Percentiles rank a stretch among this genome's conserved stretches.
Evolutionary conservation across 2,113 vertebrate species (phyloP).

Genomic region (Centrocercus urophasianus): DNA sequence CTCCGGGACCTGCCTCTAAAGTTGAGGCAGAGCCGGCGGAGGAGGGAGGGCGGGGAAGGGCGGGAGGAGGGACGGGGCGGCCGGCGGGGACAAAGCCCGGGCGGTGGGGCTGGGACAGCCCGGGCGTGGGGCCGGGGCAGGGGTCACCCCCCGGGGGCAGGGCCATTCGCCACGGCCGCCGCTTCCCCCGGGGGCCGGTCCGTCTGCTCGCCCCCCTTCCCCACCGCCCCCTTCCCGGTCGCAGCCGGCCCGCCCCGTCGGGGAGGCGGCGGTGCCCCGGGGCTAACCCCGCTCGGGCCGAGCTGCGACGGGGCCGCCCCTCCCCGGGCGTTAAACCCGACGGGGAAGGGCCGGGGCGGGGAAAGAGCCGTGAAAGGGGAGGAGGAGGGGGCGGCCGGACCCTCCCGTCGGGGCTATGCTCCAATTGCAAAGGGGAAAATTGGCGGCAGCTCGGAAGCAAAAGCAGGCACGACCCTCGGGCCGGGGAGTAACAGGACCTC

Average conservation of each 20-base stretch:
- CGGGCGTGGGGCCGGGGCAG: not conserved
- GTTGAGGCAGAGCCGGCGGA: slow-evolving; percentile 9
- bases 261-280: not conserved
- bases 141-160: not conserved
- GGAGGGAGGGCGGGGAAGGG: not conserved
- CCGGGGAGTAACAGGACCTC: not conserved
- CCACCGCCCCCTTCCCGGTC: not conserved
- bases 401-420: slow-evolving; percentile 1
- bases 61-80: not conserved
- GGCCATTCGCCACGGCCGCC: not conserved
- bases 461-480: not conserved
- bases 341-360: not conserved
- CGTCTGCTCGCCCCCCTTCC: not conserved
- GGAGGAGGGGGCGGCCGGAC: not conserved
- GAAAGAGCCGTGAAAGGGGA: not conserved
- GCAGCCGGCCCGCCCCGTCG: slow-evolving; percentile 19
- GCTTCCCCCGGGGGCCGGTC: not conserved
- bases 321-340: not conserved
- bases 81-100: slow-evolving; percentile 28
- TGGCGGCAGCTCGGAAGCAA: not conserved
- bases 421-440: not conserved
- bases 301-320: not conserved
- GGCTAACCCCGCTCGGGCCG: not conserved
- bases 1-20: not conserved
- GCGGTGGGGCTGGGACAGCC: not conserved